Base-by-base conservation (phyloP, 2,888 invertebrate genomes). In the Eupithecia tripunctaria region DNA sequence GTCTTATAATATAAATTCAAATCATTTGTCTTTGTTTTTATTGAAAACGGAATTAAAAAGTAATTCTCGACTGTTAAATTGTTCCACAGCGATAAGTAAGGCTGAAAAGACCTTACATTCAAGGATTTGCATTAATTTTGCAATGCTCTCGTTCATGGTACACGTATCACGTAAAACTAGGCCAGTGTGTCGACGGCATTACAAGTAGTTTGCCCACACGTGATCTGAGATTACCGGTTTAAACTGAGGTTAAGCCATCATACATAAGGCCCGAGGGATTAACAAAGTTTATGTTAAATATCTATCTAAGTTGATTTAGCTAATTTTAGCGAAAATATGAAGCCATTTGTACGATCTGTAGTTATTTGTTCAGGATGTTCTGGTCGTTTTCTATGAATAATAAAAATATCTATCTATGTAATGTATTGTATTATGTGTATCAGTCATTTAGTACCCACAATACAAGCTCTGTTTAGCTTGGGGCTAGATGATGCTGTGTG, bases 61-160 rank as follows among this genome's bases (percentile, higher is more conserved):
- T 8, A 1, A n/a, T 47, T 2, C 47, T n/a, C 7, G n/a, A 8
- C 15, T 1, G 3, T 51, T 51, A n/a, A n/a, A 21, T 51, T 21
- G 8, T 21, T 51, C n/a, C 18, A n/a, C 1, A 47, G 18, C 47
- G 51, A 59, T 15, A 59, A 27, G 59, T 15, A 59, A 27, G 59
- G 59, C 18, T 12, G 12, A 29, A 29, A 29, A 18, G 60, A 29
- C 60, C 60, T 15, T 60, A 59, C 29, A 29, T 29, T 60, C 60
- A 29, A 60, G 60, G 60, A 32, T 36, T 63, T 36, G 63, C 63
- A 36, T 63, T 36, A 8, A 32, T 63, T 63, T 32, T 32, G 63
- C 27, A 63, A 63, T 36, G 21, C 29, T 29, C 8, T 32, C 32
- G 10, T 62, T 32, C 62, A 36, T 62, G 32, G 12, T 56, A 56